A percentile compares a stretch with the other conserved stretches of the same genome.
These are phyloP conservation scores for Hepsetus odoe DNA, from an alignment of 2,113 vertebrate species.

Conservation along the genomic window DNA sequence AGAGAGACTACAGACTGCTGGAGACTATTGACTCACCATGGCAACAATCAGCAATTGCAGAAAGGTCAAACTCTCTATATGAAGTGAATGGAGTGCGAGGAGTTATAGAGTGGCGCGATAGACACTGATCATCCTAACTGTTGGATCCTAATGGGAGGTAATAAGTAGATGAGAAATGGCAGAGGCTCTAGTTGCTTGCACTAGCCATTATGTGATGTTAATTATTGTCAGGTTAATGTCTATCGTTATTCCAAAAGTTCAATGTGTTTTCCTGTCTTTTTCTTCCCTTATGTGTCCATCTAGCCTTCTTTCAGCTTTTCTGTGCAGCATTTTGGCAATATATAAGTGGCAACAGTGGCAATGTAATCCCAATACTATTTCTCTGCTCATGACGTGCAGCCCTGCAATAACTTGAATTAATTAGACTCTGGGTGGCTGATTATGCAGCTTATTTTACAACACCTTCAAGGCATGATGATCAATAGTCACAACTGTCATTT, in stretches of 20 bases:
- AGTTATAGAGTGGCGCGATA: slow-evolving; percentile 41
- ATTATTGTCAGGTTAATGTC: slow-evolving; percentile 35
- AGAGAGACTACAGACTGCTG: slow-evolving; percentile 25
- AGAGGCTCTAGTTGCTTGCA: background rate
- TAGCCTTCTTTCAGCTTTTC: background rate
- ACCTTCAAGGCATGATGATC: slow-evolving; percentile 46
- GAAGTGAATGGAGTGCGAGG: slow-evolving; percentile 38
- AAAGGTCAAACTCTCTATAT: slow-evolving; percentile 63
- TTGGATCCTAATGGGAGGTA: slow-evolving; percentile 46
- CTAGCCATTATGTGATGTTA: slow-evolving; percentile 30
- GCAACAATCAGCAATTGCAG: slow-evolving; percentile 42
- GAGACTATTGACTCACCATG: slow-evolving; percentile 50
- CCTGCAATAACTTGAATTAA: background rate
- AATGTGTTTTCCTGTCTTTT: background rate
- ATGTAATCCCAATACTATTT: background rate
- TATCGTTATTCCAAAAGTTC: slow-evolving; percentile 17
- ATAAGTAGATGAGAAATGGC: slow-evolving; percentile 47
- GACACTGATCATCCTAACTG: slow-evolving; percentile 46
- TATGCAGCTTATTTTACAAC: slow-evolving; percentile 24
- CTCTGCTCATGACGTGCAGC: background rate
- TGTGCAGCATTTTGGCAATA: background rate
- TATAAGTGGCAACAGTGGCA: too few species aligned
- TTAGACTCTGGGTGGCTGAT: slow-evolving; percentile 3
- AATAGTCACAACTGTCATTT: slow-evolving; percentile 51
- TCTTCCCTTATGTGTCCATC: background rate